These are phyloP conservation scores for Zygogramma bicolorata DNA, from an alignment of 2,888 invertebrate genomes.

Conservation along the genomic window DNA sequence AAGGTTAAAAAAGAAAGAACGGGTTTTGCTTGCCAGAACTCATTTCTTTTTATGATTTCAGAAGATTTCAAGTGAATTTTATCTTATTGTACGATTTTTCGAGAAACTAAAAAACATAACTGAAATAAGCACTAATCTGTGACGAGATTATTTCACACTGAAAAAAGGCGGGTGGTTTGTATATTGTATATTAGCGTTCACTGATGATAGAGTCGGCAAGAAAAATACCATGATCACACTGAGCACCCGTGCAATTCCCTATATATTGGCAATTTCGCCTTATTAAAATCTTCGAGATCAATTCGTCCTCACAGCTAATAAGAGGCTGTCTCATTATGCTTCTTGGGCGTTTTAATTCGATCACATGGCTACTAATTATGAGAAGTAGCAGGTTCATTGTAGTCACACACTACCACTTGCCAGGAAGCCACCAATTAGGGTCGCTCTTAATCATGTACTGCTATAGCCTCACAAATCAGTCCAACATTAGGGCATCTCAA, in stretches of 20 bases:
- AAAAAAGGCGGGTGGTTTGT: not conserved
- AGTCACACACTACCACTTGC: conserved; percentile 50
- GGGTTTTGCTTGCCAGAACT: too few relatives aligned
- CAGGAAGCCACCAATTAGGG: conserved; percentile 62
- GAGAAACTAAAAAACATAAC: too few relatives aligned
- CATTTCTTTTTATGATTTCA: too few relatives aligned
- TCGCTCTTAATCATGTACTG: conserved; percentile 58
- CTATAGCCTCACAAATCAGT: conserved; percentile 52
- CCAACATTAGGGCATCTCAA: conserved; percentile 41
- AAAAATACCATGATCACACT: not conserved
- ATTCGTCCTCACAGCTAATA: not conserved
- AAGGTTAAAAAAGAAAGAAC: too few relatives aligned
- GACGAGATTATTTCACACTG: too few relatives aligned
- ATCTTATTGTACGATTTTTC: too few relatives aligned
- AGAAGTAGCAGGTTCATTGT: conserved; percentile 51
- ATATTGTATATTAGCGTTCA: not conserved
- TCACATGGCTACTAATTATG: conserved; percentile 46
- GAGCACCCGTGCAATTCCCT: not conserved
- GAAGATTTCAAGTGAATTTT: too few relatives aligned
- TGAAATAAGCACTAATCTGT: too few relatives aligned
- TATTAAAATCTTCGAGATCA: not conserved
- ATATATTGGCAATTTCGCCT: not conserved
- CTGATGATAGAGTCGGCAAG: not conserved
- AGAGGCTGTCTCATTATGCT: conserved; percentile 15
- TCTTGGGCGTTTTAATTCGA: conserved; percentile 33